Evolutionary conservation across 2,888 invertebrate genomes (phyloP), one percentile per base, ranked within the genome.

Genomic region (Acrocyrtus sp.): DNA sequence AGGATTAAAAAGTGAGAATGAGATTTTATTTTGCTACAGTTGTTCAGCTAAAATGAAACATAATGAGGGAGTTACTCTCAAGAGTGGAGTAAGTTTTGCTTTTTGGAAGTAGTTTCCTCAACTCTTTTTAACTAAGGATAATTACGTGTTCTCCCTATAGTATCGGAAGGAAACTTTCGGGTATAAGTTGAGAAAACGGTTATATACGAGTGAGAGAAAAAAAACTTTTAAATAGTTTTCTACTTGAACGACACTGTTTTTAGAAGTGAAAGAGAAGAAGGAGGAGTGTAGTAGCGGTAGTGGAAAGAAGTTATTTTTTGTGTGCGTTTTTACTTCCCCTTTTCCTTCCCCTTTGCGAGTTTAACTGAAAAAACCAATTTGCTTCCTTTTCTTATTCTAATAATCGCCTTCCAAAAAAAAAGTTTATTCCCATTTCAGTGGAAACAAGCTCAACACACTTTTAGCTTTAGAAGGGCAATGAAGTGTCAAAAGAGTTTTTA

Each of bases 401-500:
- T n/a, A n/a, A n/a, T n/a, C n/a, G n/a, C n/a, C n/a, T n/a, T 34
- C 34, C 34, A 34, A 34, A 34, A 34, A n/a, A 34, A 12, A 34
- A 34, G 34, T 12, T 12, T 8, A 34, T 34, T 34, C 34, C 12
- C 34, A n/a, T n/a, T n/a, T n/a, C n/a, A n/a, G n/a, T n/a, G n/a
- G n/a, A n/a, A n/a, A n/a, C n/a, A n/a, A n/a, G n/a, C 34, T 8
- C 34, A 5, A 24, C 12, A 60, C 12, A 34, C 70, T 48, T 62
- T 70, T 57, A 62, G 12, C 34, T 34, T n/a, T 34, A 43, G 63
- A 62, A 41, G 56, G 70, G 70, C 63, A 70, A 70, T 70, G 70
- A 70, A 70, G 70, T 70, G 70, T 70, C 63, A 70, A 70, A 70
- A 62, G 62, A 63, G 57, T 63, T 70, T 70, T 70, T 70, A 70